Conservation (phyloP, 2,888 invertebrate species). For the Odontomyia ornata region DNA sequence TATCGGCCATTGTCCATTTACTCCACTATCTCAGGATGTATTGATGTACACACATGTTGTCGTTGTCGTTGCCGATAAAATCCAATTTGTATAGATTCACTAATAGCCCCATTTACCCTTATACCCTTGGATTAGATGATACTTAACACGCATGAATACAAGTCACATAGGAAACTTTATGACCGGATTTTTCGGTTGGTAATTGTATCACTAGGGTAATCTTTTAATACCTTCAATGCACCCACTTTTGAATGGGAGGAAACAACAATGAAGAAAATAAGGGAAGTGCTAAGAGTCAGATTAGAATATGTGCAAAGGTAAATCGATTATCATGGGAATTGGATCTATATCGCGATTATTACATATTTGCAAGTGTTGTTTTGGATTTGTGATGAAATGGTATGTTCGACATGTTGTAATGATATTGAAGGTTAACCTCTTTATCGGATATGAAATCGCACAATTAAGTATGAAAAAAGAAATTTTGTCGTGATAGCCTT, state of each 20-base stretch:
- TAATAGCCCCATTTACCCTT: constrained; percentile 45
- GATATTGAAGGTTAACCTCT: too few species aligned
- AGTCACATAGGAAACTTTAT: constrained; percentile 30
- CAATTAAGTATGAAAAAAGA: too few species aligned
- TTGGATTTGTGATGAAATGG: too few species aligned
- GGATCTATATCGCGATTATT: too few species aligned
- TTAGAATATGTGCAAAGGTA: constrained; percentile 1
- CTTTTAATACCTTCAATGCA: constrained; percentile 61
- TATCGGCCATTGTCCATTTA: constrained; percentile 18
- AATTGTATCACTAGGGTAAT: constrained; percentile 58
- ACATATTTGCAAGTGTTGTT: too few species aligned
- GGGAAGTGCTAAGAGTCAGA: not conserved
- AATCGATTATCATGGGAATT: not conserved
- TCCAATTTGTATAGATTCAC: constrained; percentile 34
- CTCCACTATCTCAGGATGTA: not conserved
- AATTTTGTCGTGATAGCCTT: too few species aligned
- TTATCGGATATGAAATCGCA: too few species aligned
- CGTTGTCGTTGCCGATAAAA: constrained; percentile 1
- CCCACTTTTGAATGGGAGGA: not conserved
- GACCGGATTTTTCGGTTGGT: constrained; percentile 16
- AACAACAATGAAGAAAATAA: not conserved
- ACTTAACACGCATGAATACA: constrained; percentile 27
- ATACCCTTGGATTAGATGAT: constrained; percentile 47
- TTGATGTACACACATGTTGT: not conserved
- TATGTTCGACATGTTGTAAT: too few species aligned